Evolutionary conservation across 2,888 invertebrate genomes (phyloP).

Genomic region (Epirrhoe tristata): DNA sequence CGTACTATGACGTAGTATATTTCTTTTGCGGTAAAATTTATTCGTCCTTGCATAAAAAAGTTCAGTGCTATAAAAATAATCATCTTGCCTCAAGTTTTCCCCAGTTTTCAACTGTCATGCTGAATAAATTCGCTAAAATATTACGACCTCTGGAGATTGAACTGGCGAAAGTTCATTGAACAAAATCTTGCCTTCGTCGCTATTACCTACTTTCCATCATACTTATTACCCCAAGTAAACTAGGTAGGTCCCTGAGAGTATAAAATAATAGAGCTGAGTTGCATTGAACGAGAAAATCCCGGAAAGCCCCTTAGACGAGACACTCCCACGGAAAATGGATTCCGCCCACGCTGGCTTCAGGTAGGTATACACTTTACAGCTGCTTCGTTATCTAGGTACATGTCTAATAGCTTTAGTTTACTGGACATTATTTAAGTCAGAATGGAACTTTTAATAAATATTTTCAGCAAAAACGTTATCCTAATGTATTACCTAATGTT

Average conservation of each 20-base stretch:
- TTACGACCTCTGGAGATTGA: slow-evolving; percentile 8
- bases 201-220: slow-evolving; percentile 43
- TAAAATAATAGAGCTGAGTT: slow-evolving; percentile 36
- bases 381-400: slow-evolving; percentile 2
- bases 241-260: slow-evolving; percentile 26
- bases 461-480: too few species aligned
- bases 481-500: too few species aligned
- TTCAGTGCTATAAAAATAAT: neutral
- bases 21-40: too few species aligned
- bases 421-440: neutral
- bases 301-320: slow-evolving; percentile 35
- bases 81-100: neutral
- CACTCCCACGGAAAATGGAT: slow-evolving; percentile 36
- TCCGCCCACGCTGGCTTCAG: slow-evolving; percentile 33
- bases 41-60: neutral
- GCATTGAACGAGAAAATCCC: slow-evolving; percentile 40
- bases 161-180: slow-evolving; percentile 30
- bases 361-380: slow-evolving; percentile 24
- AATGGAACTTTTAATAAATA: too few species aligned
- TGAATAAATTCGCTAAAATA: neutral
- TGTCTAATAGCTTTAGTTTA: neutral
- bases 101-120: neutral
- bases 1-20: too few species aligned
- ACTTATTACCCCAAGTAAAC: slow-evolving; percentile 27
- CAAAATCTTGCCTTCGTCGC: slow-evolving; percentile 41